Conservation (phyloP, 1,140 invertebrate species). For the Chelonus insularis region DNA sequence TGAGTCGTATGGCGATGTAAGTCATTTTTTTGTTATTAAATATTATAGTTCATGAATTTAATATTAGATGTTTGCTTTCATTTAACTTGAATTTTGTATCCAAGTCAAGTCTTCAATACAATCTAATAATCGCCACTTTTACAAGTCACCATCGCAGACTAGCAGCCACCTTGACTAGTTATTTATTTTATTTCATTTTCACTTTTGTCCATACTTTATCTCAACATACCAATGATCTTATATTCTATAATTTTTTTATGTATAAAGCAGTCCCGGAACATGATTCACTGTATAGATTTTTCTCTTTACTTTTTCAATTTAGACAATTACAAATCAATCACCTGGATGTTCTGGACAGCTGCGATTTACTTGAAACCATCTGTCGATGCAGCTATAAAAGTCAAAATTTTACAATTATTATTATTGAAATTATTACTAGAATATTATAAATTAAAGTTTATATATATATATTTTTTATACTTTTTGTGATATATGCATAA, state of each 20-base stretch:
- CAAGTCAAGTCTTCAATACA: conserved; percentile 29
- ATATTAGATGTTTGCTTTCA: conserved; percentile 36
- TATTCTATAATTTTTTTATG: not conserved
- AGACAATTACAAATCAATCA: conserved; percentile 69
- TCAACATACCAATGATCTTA: not conserved
- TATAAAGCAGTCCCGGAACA: conserved; percentile 37
- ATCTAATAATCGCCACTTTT: conserved; percentile 41
- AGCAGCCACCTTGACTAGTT: conserved; percentile 60
- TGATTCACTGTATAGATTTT: conserved; percentile 36
- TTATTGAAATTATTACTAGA: not conserved
- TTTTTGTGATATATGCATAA: conserved; percentile 99
- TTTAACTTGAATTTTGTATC: conserved; percentile 37
- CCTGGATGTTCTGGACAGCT: conserved; percentile 95
- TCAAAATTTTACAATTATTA: conserved; percentile 24
- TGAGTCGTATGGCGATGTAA: conserved; percentile 54
- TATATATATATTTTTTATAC: conserved; percentile 59
- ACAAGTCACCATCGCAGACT: conserved; percentile 55
- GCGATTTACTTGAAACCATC: conserved; percentile 97
- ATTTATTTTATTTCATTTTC: conserved; percentile 45
- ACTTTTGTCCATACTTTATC: conserved; percentile 5
- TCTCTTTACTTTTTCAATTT: conserved; percentile 3
- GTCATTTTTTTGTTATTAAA: conserved; percentile 41
- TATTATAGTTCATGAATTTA: conserved; percentile 22
- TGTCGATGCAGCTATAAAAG: conserved; percentile 83
- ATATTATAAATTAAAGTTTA: too few species aligned